Evolutionary conservation across 2,888 invertebrate genomes (phyloP), one percentile per base, ranked within the genome.

Genomic region (Tiliacea aurago): DNA sequence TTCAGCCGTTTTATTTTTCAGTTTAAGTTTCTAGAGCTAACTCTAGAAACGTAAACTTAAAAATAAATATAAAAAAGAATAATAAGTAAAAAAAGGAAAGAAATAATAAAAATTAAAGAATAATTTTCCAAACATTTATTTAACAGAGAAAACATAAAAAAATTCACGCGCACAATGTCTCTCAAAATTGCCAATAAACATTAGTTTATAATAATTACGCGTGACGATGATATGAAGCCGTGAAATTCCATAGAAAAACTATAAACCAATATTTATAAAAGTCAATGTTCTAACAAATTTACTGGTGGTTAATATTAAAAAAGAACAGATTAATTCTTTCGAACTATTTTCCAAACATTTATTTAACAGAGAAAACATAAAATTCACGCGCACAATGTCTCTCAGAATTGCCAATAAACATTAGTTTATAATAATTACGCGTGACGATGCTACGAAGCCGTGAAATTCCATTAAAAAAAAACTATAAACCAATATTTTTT

Each of bases 211-310:
- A 51, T 51, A 51, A 66, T 45, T 37, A 64, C 41, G 45, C 15
- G 20, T 66, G 33, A 23, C 15, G 4, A 69, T 56, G n/a, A 23
- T 45, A 53, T 20, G 15, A 55, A 55, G 43, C 61, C 65, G 53
- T 73, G 23, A 62, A 69, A 65, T 56, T 51, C 18, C 6, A 20
- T 41, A 41, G 5, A 33, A 74, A 66, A 63, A 63, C 11, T 28
- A 62, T 62, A 62, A 79, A 79, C 53, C 33, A 66, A 74, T 74
- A 74, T 53, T 63, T n/a, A n/a, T n/a, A n/a, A n/a, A n/a, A n/a
- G n/a, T n/a, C n/a, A n/a, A n/a, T n/a, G n/a, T n/a, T n/a, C n/a
- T n/a, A n/a, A n/a, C n/a, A n/a, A n/a, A n/a, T n/a, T n/a, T n/a
- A n/a, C n/a, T n/a, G n/a, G n/a, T n/a, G n/a, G n/a, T n/a, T n/a